Percentiles rank a stretch among this genome's conserved stretches.
Conservation (phyloP, 2,797 vertebrate genomes). For the Cyclopterus lumpus region DNA sequence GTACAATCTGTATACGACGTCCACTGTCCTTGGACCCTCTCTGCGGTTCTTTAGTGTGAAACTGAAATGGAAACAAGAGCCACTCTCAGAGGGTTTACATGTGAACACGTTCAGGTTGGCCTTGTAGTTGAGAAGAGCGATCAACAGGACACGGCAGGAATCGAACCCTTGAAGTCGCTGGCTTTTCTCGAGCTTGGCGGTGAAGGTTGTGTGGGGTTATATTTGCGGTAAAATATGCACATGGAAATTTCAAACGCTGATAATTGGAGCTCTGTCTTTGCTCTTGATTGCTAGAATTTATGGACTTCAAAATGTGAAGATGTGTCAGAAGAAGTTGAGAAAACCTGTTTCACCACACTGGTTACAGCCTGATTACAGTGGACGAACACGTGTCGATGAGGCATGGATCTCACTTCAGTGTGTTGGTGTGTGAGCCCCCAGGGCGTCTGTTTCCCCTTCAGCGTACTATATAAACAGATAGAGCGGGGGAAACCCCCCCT, state of each 20-base stretch:
- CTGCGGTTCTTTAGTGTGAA: not conserved
- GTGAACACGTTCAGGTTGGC: slow-evolving; percentile 4
- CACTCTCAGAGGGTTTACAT: not conserved
- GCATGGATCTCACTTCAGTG: slow-evolving; percentile 5
- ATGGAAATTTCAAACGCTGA: not conserved
- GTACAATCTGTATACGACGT: not conserved
- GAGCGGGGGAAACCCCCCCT: slow-evolving; percentile 66
- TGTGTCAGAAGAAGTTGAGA: slow-evolving; percentile 14
- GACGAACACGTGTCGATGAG: slow-evolving; percentile 29
- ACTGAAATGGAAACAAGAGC: slow-evolving; percentile 5
- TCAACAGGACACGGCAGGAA: not conserved
- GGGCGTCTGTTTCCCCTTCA: slow-evolving; percentile 32
- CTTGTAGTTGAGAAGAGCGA: not conserved
- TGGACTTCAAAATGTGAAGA: slow-evolving; percentile 7
- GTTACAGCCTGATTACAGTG: slow-evolving; percentile 9
- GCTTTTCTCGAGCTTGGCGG: not conserved
- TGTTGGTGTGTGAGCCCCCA: slow-evolving; percentile 12
- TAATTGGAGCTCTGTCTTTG: not conserved
- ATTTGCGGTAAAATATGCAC: not conserved
- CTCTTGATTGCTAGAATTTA: not conserved
- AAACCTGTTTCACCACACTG: slow-evolving; percentile 13
- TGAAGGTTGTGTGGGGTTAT: not conserved
- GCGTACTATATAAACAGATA: slow-evolving; percentile 66
- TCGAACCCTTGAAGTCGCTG: not conserved
- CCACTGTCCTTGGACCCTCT: not conserved